Evolutionary conservation across 2,113 vertebrate genomes (phyloP), one percentile per base, ranked within the genome.

Genomic region (Rhynchopsitta pachyrhyncha): DNA sequence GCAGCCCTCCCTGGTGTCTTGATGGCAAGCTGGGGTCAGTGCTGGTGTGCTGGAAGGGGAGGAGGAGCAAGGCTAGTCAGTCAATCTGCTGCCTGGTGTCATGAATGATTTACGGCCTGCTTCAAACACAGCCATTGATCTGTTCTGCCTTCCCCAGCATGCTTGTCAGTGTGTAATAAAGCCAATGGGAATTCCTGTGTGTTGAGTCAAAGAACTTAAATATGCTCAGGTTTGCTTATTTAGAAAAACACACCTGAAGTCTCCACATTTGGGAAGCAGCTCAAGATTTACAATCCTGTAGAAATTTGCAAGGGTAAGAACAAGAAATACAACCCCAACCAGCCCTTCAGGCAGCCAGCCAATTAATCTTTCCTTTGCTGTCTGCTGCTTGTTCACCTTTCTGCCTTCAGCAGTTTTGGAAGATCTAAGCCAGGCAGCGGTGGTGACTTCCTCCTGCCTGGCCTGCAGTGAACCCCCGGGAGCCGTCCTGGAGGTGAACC

Each of bases 321-420:
- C 93, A 88, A 97, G 97, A 97, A 97, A 96, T 94, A 95, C 95
- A 95, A 93, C 94, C 92, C 94, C 81, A 88, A 90, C 95, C 91
- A 93, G 82, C 89, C 91, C 95, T 95, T 76, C 60, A 71, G 95
- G 96, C 91, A 90, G 85, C 63, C 53, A 5, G 90, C 88, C 91
- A 88, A 96, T 96, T 95, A 94, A 96, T 96, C 96, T 97, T 94
- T 29, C 78, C 95, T 95, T 96, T 96, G 77, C 92, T 86, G 95
- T 95, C 93, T 97, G 94, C 89, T 95, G 91, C 95, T 92, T 84
- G 68, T 57, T 94, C 63, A 17, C 67, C 81, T 88, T 94, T 95
- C 89, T 87, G 95, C 95, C 95, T 96, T 92, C 84, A 95, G 97
- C 94, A 86, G 57, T 95, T 95, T 83, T 80, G 92, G 85, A 92